Evolutionary conservation across 2,113 vertebrate species (phyloP).

Genomic region (Platycercus adscitus): DNA sequence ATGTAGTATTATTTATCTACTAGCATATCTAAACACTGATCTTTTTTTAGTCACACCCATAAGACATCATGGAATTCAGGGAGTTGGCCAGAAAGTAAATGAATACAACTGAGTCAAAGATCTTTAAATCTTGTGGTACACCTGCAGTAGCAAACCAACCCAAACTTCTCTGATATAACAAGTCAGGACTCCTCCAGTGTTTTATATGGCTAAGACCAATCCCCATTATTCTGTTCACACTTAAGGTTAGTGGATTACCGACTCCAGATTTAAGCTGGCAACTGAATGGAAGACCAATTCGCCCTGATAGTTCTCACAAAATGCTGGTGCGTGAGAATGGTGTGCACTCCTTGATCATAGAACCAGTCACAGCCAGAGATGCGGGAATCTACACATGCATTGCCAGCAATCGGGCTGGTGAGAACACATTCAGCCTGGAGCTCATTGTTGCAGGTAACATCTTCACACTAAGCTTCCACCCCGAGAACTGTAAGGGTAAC

Average conservation of each 20-base stretch:
- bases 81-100: conserved; percentile 22
- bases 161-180: not conserved
- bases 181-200: not conserved
- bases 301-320: conserved; percentile 91
- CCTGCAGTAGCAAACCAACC: not conserved
- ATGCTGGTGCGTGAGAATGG: conserved; percentile 98
- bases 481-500: not conserved
- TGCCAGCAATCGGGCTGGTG: conserved; percentile 93
- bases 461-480: not conserved
- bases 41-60: not conserved
- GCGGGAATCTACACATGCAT: conserved; percentile 95
- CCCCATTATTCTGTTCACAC: not conserved
- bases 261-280: conserved; percentile 97
- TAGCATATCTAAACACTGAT: not conserved
- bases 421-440: conserved; percentile 96
- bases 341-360: conserved; percentile 94
- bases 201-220: not conserved
- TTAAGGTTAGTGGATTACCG: conserved; percentile 94
- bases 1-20: not conserved
- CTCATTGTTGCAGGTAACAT: conserved; percentile 92
- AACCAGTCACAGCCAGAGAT: conserved; percentile 90
- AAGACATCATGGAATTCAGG: conserved; percentile 22
- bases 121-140: not conserved
- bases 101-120: not conserved
- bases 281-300: conserved; percentile 89